A percentile compares a stretch with the other conserved stretches of the same genome.
Evolutionary conservation across 2,888 invertebrate species (phyloP).

Genomic region (Hybos culiciformis): DNA sequence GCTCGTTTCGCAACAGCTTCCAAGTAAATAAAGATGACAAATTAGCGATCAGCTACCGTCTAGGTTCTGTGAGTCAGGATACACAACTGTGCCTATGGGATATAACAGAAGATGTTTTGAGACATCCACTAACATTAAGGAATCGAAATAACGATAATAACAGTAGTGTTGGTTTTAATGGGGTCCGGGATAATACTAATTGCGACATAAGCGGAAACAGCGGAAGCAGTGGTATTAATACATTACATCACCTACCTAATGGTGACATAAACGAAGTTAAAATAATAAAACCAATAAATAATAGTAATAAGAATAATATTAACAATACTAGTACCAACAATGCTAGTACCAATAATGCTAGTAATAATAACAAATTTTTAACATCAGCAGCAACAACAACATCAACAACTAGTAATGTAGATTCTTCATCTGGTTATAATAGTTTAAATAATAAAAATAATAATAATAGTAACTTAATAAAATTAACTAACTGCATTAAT

Average conservation of each 20-base stretch:
- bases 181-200: not conserved
- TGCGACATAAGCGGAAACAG: no score
- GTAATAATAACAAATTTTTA: slow-evolving; percentile 35
- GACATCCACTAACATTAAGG: slow-evolving; percentile 44
- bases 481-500: slow-evolving; percentile 32
- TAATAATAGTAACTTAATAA: slow-evolving; percentile 24
- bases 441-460: slow-evolving; percentile 27
- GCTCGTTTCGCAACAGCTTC: slow-evolving; percentile 29
- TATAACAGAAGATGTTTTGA: slow-evolving; percentile 85
- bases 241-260: slow-evolving; percentile 21
- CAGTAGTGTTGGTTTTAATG: slow-evolving; percentile 10
- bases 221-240: slow-evolving; percentile 11
- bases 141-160: slow-evolving; percentile 27
- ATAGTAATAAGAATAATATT: slow-evolving; percentile 7
- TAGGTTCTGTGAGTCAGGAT: slow-evolving; percentile 95
- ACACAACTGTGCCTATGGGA: slow-evolving; percentile 98
- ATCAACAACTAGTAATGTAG: slow-evolving; percentile 12
- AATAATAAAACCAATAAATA: slow-evolving; percentile 30
- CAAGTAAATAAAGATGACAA: slow-evolving; percentile 30
- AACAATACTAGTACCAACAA: slow-evolving; percentile 22
- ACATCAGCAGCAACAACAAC: slow-evolving; percentile 23
- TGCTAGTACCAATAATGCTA: slow-evolving; percentile 23
- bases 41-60: slow-evolving; percentile 56
- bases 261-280: slow-evolving; percentile 31
- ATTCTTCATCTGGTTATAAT: slow-evolving; percentile 20